phyloP scores from a whole-genome alignment of 2,797 vertebrate genomes.

The Hyperoplus lanceolatus region DNA sequence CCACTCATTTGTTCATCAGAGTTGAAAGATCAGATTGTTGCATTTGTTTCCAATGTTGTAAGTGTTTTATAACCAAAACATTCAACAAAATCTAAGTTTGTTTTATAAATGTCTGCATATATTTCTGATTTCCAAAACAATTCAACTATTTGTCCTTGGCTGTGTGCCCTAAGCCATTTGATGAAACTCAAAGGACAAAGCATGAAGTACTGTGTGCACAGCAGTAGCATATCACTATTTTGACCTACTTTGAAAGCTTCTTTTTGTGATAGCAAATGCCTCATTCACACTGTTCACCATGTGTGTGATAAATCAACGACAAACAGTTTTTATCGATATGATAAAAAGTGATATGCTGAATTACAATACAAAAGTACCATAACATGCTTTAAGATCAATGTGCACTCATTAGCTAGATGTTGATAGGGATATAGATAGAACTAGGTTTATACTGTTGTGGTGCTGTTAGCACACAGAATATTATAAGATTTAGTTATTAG shows the following conservation, averaged over 20 bases:
- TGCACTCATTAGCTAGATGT: background rate
- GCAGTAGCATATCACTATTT: conserved; percentile 1
- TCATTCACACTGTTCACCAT: background rate
- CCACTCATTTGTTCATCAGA: background rate
- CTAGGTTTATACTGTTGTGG: background rate
- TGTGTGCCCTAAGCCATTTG: conserved; percentile 1
- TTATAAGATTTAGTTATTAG: background rate
- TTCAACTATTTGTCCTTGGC: background rate
- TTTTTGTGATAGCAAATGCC: background rate
- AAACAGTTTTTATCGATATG: background rate
- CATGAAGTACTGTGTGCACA: background rate
- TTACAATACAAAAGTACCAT: background rate
- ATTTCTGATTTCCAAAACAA: conserved; percentile 5
- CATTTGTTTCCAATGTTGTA: background rate
- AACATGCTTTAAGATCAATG: background rate
- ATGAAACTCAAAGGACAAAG: background rate
- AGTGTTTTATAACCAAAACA: background rate
- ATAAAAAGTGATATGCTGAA: too few species aligned
- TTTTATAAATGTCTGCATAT: background rate
- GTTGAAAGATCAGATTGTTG: conserved; percentile 4
- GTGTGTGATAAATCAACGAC: background rate
- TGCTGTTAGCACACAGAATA: background rate
- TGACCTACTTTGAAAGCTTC: background rate
- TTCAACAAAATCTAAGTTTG: background rate
- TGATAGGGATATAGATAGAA: background rate